These are phyloP conservation scores for Lasiommata megera DNA, from an alignment of 2,888 invertebrate species.

Conservation along the genomic window DNA sequence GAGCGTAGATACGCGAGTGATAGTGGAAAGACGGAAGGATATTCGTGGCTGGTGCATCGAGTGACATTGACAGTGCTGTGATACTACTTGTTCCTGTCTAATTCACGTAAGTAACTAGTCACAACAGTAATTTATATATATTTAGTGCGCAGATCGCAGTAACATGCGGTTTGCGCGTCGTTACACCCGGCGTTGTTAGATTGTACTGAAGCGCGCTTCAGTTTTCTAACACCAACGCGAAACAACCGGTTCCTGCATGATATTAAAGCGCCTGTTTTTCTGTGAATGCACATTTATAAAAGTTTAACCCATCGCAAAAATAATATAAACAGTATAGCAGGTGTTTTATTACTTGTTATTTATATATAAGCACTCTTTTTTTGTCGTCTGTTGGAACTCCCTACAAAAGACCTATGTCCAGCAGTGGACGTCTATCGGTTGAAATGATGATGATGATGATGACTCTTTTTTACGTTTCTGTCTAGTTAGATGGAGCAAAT, in stretches of 20 bases:
- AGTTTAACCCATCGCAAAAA: too few relatives aligned
- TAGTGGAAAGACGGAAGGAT: constrained; percentile 74
- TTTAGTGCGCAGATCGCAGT: constrained; percentile 1
- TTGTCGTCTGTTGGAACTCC: too few relatives aligned
- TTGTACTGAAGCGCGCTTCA: constrained; percentile 38
- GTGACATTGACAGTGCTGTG: constrained; percentile 25
- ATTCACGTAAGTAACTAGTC: constrained; percentile 46
- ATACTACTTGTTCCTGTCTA: constrained; percentile 54
- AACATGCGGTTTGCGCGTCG: constrained; percentile 37
- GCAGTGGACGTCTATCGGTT: too few relatives aligned
- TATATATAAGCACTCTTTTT: too few relatives aligned
- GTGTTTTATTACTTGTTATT: too few relatives aligned
- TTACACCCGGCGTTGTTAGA: constrained; percentile 38
- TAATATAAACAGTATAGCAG: too few relatives aligned
- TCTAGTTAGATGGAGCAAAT: too few relatives aligned
- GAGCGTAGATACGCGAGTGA: constrained; percentile 79
- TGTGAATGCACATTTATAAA: background rate
- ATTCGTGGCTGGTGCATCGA: constrained; percentile 57
- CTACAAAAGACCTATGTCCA: too few relatives aligned
- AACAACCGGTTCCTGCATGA: constrained; percentile 31
- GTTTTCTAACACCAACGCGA: constrained; percentile 16
- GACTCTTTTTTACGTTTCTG: too few relatives aligned
- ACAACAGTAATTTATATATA: constrained; percentile 10
- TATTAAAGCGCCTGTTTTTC: background rate
- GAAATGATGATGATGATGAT: too few relatives aligned